Percentiles rank a stretch among this genome's conserved stretches.
phyloP scores from a whole-genome alignment of 2,113 vertebrate species.

The Zootoca vivipara region DNA sequence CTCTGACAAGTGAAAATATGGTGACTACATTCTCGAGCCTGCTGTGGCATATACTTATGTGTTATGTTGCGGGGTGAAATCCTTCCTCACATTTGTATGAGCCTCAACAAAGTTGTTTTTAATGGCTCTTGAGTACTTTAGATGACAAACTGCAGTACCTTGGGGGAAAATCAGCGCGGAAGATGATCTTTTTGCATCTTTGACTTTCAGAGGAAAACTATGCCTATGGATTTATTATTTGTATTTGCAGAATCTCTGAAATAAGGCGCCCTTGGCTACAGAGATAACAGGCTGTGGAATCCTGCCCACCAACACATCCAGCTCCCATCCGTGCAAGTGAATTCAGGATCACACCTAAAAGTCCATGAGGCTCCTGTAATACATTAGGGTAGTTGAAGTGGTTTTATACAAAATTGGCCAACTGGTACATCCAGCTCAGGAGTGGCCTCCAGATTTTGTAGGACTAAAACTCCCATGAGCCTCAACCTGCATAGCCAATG shows the following conservation, averaged over 20 bases:
- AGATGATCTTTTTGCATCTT: background rate
- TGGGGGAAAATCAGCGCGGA: background rate
- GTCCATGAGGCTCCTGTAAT: background rate
- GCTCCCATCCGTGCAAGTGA: too few species aligned
- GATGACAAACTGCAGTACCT: slow-evolving; percentile 46
- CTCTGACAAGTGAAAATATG: slow-evolving; percentile 42
- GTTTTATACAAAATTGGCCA: background rate
- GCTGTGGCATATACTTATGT: background rate
- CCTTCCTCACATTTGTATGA: slow-evolving; percentile 30
- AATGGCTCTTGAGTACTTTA: slow-evolving; percentile 49
- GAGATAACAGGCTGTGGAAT: background rate
- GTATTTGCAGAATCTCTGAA: background rate
- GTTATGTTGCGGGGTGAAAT: background rate
- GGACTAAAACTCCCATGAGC: too few species aligned
- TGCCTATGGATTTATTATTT: background rate
- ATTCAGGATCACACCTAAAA: too few species aligned
- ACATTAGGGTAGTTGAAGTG: background rate
- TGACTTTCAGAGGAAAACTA: background rate
- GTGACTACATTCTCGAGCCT: background rate
- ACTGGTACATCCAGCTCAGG: background rate
- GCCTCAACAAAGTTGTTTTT: slow-evolving; percentile 48
- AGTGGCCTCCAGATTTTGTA: too few species aligned
- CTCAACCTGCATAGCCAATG: too few species aligned
- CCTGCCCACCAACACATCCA: background rate
- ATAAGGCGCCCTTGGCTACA: background rate